Evolutionary conservation across 2,113 vertebrate species (phyloP).

Genomic region (Gnathonemus echidnorhynchus): DNA sequence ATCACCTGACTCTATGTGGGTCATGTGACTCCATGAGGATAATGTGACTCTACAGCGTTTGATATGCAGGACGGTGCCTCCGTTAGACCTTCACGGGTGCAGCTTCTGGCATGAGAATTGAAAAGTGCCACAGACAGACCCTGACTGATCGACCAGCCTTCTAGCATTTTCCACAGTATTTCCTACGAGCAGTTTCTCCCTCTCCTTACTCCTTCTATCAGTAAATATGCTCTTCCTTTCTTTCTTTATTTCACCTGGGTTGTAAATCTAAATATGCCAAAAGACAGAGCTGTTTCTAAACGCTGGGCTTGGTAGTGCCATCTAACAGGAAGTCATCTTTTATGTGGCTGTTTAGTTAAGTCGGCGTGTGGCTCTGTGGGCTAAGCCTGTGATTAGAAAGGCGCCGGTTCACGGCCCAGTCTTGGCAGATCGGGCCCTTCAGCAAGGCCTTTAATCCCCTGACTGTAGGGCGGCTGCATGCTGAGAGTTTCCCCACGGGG

Average conservation of each 20-base stretch:
- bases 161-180: neutral
- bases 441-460: neutral
- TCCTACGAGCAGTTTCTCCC: neutral
- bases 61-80: conserved; percentile 39
- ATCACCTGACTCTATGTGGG: neutral
- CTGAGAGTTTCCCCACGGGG: neutral
- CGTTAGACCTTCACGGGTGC: conserved; percentile 45
- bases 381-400: neutral
- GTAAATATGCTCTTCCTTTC: neutral
- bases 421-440: neutral
- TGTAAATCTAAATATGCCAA: neutral
- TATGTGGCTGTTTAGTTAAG: neutral
- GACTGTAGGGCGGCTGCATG: neutral
- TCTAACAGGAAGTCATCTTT: neutral
- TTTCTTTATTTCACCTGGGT: neutral
- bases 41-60: conserved; percentile 30
- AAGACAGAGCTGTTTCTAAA: neutral
- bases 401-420: neutral
- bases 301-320: neutral
- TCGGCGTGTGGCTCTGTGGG: neutral
- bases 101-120: conserved; percentile 32
- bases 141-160: neutral
- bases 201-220: neutral
- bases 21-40: conserved; percentile 20
- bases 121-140: neutral